Evolutionary conservation across 2,797 vertebrate genomes (phyloP), one percentile per base, ranked within the genome.

Genomic region (Macroramphosus scolopax): DNA sequence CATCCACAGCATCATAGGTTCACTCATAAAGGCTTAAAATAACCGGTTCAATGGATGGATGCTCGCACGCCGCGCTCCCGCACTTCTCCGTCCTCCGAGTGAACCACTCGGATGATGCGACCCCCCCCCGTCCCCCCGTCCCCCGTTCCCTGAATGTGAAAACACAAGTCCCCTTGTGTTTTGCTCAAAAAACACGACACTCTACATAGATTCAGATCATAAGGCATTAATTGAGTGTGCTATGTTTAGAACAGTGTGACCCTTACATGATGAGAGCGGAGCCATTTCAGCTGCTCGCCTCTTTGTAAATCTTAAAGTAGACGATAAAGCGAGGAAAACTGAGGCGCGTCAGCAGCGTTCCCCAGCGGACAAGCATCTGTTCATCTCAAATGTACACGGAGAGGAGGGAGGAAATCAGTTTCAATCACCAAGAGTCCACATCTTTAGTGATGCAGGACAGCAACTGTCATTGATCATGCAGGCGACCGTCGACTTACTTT

Each of bases 151-250:
- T n/a, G n/a, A n/a, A n/a, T n/a, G n/a, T n/a, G n/a, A n/a, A n/a
- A n/a, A n/a, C n/a, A n/a, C n/a, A n/a, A n/a, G n/a, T n/a, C n/a
- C n/a, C n/a, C n/a, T n/a, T n/a, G n/a, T n/a, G n/a, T n/a, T n/a
- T n/a, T n/a, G n/a, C n/a, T n/a, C n/a, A n/a, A n/a, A n/a, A n/a
- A n/a, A n/a, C n/a, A n/a, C n/a, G n/a, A n/a, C n/a, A n/a, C n/a
- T n/a, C n/a, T n/a, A 32, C 4, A 60, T 45, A 55, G 37, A 69
- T 15, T 51, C 38, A 17, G 41, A 66, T 63, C 51, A 53, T 86
- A 88, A 88, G 86, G 85, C 85, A 78, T 77, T 78, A 53, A 45
- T 44, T 58, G 35, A 62, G 56, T 17, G n/a, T n/a, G n/a, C n/a
- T n/a, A n/a, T n/a, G n/a, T n/a, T n/a, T 51, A 17, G n/a, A 36